Evolutionary conservation across 2,113 vertebrate species (phyloP), one percentile per base, ranked within the genome.

Genomic region (Geococcyx californianus): DNA sequence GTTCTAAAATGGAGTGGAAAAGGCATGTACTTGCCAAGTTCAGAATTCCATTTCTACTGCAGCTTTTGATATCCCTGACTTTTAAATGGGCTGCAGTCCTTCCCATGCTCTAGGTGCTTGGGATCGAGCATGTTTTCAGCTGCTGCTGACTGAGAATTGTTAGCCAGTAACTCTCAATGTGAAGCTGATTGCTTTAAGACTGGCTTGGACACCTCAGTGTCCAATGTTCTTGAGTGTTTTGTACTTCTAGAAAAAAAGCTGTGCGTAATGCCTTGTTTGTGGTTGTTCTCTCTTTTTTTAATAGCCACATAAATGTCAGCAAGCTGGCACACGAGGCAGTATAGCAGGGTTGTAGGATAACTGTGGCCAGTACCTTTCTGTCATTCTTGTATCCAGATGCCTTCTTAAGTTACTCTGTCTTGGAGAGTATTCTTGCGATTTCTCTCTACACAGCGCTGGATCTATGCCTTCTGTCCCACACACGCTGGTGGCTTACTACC

Each of bases 21-120:
- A 96, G 83, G 25, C 64, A 49, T 84, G 75, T 89, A 44, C 34
- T 92, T 97, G 88, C 73, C 60, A 95, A 72, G 76, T 60, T 90
- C 42, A 93, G 85, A 29, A 23, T 85, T 69, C 29, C 74, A 26
- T 73, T 91, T 78, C 74, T 77, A 23, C 44, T 79, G 28, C 40
- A 89, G 67, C 40, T 87, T 75, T 78, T 85, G 40, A 56, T 87
- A 60, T 63, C 47, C 45, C 23, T 73, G 63, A 49, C 33, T 89
- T 47, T 79, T 82, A 87, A 77, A 68, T 19, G 63, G 77, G 77
- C 84, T 76, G 40, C 56, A 78, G 52, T 45, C 63, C 75, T 84
- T 81, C 81, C 83, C 38, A 20, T 83, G 62, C 52, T 89, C 7
- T 67, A 68, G 74, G 69, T 94, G 68, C 66, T 90, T 70, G 66